Base-by-base conservation (phyloP, 2,888 invertebrate genomes). In the Philereme transversata region DNA sequence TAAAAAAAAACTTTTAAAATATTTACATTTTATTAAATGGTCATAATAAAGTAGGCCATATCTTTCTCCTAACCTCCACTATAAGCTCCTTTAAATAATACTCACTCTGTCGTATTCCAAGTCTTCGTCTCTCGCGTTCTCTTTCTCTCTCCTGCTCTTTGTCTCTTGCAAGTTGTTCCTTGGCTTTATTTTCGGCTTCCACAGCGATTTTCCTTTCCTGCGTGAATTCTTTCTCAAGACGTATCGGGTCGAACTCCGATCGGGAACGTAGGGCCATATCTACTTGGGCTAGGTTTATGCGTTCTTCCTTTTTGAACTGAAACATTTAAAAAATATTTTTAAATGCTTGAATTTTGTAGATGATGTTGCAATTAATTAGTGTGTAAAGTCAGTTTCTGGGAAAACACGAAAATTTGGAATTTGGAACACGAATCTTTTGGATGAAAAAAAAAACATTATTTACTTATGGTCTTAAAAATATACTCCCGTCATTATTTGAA, bases 261-360 rank as follows among this genome's bases (percentile, higher is more conserved):
- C 95, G 95, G 67, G 95, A 94, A 8, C 94, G 93, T 3, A 97
- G 82, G 0, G 97, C 97, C 76, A 95, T 95, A 79, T 97, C 96
- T 4, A 97, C 93, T 60, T 97, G 92, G 4, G 87, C 84, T n/a
- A 93, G 87, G 86, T 97, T 97, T 0, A 94, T 82, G 77, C 94
- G 93, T 79, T 99, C 99, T 84, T 99, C 99, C 74, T 96, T 96
- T 79, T 98, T 98, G 81, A 97, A 99, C 89, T 93, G 74, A 4
- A 77, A 77, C 11, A 45, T 5, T 47, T 4, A 22, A 22, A 22
- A 22, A 22, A 22, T 22, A 22, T 22, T 22, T 22, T 22, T 22
- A 22, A 2, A 22, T 22, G 22, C 22, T 22, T 22, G 22, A 22
- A 22, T 22, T 22, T 22, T 22, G 22, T 22, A 22, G 22, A 2